Evolutionary conservation across 1,140 invertebrate genomes (phyloP), one percentile per base, ranked within the genome.

Genomic region (Tetranychus urticae): DNA sequence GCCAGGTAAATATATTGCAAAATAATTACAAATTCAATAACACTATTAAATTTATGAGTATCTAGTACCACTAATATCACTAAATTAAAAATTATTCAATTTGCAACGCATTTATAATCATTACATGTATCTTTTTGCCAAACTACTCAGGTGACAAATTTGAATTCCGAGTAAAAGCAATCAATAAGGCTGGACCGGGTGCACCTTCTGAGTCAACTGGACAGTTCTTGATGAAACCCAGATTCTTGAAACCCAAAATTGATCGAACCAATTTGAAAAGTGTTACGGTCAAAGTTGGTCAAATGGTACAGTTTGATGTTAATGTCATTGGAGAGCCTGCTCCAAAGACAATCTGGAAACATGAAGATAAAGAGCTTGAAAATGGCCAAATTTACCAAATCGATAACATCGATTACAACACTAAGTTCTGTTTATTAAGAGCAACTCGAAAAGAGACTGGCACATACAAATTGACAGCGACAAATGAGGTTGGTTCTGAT

Each of bases 311-410:
- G 50, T 82, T 94, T 72, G 88, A 91, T 66, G 77, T 88, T 62
- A 88, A 93, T 69, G 84, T 96, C 50, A 82, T 91, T 69, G 94
- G 96, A 63, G 93, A 98, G 74, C 92, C 93, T 4, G 84, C 98
- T 56, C 96, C 96, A 1, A 85, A 83, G 56, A 93, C 93, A 0
- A 85, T 78, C 4, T 82, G 93, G 63, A 79, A 80, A 7, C 45
- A 45, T 23, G 33, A 35, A 36, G 58, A 47, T 14, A 59, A 42
- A 48, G 37, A 82, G 83, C 63, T 87, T 91, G 70, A 86, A 91
- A 59, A 90, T 86, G 0, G 55, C 2, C 8, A 14, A 31, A 14
- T 36, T 36, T 56, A 36, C n/a, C 55, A 56, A 36, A 56, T 56
- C 14, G 35, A 56, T 39, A 36, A 56, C 33, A 33, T 56, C 33